Evolutionary conservation across 2,888 invertebrate genomes (phyloP), one percentile per base, ranked within the genome.

Genomic region (Xylota sylvarum): DNA sequence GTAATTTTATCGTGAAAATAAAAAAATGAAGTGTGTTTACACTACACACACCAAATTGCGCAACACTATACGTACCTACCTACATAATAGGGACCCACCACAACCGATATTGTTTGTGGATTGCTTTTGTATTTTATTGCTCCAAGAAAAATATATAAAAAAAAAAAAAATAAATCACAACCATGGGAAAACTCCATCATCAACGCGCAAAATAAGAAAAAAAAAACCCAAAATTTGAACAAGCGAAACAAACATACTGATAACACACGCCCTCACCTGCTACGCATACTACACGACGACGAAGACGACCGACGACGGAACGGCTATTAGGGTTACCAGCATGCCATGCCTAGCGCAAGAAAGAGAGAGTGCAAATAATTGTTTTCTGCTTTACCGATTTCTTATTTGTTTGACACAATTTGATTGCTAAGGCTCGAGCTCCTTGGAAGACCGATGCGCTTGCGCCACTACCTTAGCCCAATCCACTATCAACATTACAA

Each of bases 241-340:
- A 79, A 72, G 56, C 14, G 60, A 43, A 56, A 55, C 62, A 64
- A 64, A 65, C 43, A 64, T 46, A 43, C 69, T 78, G 78, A 78
- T 78, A 70, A 78, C 35, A 27, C 60, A 78, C 78, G 69, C 78
- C 78, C 78, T 78, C 78, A 32, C 78, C 52, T 52, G 46, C 37
- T 27, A 10, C 10, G 37, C n/a, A 6, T 17, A 35, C 35, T 23
- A 35, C 10, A 56, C 17, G 17, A 14, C n/a, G 0, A 10, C 7
- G 1, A 4, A 1, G 35, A 35, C 35, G 1, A 6, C 9, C 1
- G 1, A 40, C 4, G 37, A 5, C 40, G n/a, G n/a, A n/a, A n/a
- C 6, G 27, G 40, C 37, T 67, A 69, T 48, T 64, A 32, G 35
- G 65, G 50, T 67, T 67, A 50, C 48, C 7, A 14, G n/a, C n/a